These are phyloP conservation scores for Allophyes oxyacanthae DNA, from an alignment of 2,888 invertebrate genomes.

Conservation along the genomic window DNA sequence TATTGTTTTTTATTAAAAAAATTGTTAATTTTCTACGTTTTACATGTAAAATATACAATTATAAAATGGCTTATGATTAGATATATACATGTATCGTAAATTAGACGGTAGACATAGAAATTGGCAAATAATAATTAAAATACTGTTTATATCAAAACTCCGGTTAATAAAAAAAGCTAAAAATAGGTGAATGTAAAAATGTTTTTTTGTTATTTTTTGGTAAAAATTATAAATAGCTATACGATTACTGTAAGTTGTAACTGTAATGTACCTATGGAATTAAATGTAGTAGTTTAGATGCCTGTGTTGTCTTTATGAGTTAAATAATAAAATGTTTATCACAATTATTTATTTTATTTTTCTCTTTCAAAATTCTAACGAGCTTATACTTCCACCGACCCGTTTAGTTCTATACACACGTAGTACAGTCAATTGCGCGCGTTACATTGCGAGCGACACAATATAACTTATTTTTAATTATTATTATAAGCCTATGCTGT, in stretches of 20 bases:
- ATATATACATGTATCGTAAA: constrained; percentile 38
- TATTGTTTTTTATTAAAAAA: not conserved
- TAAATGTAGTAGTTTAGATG: constrained; percentile 71
- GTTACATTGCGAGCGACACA: too few relatives aligned
- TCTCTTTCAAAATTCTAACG: too few relatives aligned
- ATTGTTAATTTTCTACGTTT: constrained; percentile 32
- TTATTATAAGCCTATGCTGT: too few relatives aligned
- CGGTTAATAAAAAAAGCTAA: constrained; percentile 56
- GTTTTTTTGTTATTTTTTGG: constrained; percentile 42
- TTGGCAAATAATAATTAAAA: constrained; percentile 45
- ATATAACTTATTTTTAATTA: too few relatives aligned
- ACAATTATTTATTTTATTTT: constrained; percentile 41
- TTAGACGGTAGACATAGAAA: constrained; percentile 52
- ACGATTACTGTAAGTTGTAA: constrained; percentile 50
- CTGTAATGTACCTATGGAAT: constrained; percentile 81
- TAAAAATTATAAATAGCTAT: constrained; percentile 41
- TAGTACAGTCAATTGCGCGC: too few relatives aligned
- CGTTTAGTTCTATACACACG: too few relatives aligned
- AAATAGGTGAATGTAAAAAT: constrained; percentile 30
- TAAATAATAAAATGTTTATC: constrained; percentile 75
- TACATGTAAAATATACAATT: constrained; percentile 32
- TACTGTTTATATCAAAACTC: constrained; percentile 78
- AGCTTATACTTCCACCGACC: too few relatives aligned
- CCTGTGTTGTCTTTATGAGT: constrained; percentile 69
- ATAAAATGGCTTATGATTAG: constrained; percentile 55